Percentiles rank a stretch among this genome's conserved stretches.
Evolutionary conservation across 2,113 vertebrate genomes (phyloP).

Genomic region (Xyrauchen texanus): DNA sequence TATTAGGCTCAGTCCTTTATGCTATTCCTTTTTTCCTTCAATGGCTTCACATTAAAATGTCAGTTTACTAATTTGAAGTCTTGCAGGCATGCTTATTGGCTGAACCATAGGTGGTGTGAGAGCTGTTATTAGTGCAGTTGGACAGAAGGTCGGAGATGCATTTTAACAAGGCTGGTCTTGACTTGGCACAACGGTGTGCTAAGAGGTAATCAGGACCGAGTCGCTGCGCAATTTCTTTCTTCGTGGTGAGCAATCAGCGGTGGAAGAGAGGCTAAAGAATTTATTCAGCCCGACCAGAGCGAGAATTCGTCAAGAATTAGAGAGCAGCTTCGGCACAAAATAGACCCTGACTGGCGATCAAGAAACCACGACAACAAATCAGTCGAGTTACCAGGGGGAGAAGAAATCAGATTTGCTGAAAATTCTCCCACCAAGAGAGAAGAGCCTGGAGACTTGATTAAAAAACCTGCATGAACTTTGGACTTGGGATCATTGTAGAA

Average conservation of each 20-base stretch:
- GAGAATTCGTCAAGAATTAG: constrained; percentile 61
- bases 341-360: constrained; percentile 48
- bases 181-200: constrained; percentile 71
- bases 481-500: constrained; percentile 29
- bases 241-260: constrained; percentile 76
- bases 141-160: constrained; percentile 68
- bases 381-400: constrained; percentile 35
- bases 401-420: constrained; percentile 49
- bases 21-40: constrained; percentile 4
- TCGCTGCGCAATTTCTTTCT: constrained; percentile 76
- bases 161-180: constrained; percentile 73
- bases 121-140: constrained; percentile 68
- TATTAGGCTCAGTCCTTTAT: constrained; percentile 45
- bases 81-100: constrained; percentile 42
- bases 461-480: constrained; percentile 48
- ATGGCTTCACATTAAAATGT: constrained; percentile 54
- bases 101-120: constrained; percentile 60
- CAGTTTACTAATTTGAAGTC: constrained; percentile 50
- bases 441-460: constrained; percentile 55
- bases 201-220: constrained; percentile 80
- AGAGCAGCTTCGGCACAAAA: constrained; percentile 33
- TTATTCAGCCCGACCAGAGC: constrained; percentile 68
- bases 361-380: constrained; percentile 54
- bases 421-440: constrained; percentile 24
- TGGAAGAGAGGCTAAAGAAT: constrained; percentile 74